Percentiles rank a stretch among this genome's conserved stretches.
Conservation (phyloP, 1,140 invertebrate genomes). For the Muscidifurax raptorellus region DNA sequence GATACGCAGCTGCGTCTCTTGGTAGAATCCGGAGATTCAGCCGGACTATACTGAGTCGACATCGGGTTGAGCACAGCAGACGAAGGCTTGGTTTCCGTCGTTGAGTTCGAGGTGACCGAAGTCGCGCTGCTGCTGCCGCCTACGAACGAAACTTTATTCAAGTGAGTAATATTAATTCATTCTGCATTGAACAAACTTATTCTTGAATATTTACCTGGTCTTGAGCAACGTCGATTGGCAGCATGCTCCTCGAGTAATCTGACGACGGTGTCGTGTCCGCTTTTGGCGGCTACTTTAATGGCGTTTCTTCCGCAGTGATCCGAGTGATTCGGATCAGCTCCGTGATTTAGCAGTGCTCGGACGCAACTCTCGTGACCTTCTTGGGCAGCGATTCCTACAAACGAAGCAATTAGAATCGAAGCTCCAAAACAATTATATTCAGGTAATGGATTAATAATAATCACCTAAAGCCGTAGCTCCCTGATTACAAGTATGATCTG, state of each 20-base stretch:
- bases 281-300: constrained; percentile 85
- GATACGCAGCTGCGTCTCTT: constrained; percentile 84
- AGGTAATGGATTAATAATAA: constrained; percentile 3
- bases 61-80: constrained; percentile 79
- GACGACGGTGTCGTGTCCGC: constrained; percentile 84
- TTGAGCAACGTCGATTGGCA: constrained; percentile 70
- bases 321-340: constrained; percentile 93
- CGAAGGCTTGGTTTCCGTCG: constrained; percentile 83
- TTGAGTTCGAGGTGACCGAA: constrained; percentile 80
- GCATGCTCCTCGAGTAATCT: constrained; percentile 80
- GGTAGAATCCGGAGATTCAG: constrained; percentile 81
- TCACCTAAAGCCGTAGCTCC: constrained; percentile 92
- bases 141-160: constrained; percentile 51
- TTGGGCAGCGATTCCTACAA: constrained; percentile 85
- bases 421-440: not conserved
- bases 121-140: constrained; percentile 78
- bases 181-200: constrained; percentile 39
- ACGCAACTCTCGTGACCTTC: constrained; percentile 96
- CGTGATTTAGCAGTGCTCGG: constrained; percentile 87
- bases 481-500: constrained; percentile 94
- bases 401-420: not conserved
- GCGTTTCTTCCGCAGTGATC: constrained; percentile 92
- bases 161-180: not conserved
- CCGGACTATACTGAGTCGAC: constrained; percentile 73
- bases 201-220: constrained; percentile 60